phyloP scores from a whole-genome alignment of 23 tunicate genomes.

The Oikopleura dioica region DNA sequence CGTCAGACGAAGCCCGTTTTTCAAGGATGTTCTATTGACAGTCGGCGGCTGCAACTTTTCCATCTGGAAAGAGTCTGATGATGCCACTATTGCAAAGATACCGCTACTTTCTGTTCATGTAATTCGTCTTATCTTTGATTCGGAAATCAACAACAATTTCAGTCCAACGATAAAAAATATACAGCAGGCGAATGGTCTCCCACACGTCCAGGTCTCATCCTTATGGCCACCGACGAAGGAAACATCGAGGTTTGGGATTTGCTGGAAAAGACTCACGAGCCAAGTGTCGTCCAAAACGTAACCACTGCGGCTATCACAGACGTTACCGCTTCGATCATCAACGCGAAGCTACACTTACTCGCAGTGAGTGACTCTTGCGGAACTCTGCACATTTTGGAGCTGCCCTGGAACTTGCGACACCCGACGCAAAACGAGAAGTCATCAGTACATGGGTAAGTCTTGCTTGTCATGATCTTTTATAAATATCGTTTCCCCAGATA shows the following conservation, averaged over 20 bases:
- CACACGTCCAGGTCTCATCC: conserved; percentile 62
- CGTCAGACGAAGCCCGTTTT: conserved; percentile 51
- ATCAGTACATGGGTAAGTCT: neutral
- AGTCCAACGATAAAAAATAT: conserved; percentile 25
- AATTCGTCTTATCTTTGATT: too few relatives aligned
- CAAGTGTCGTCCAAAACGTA: conserved; percentile 61
- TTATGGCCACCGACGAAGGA: conserved; percentile 67
- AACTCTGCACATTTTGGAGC: conserved; percentile 82
- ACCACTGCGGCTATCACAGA: conserved; percentile 79
- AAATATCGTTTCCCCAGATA: neutral
- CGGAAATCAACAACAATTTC: too few relatives aligned
- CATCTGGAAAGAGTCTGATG: conserved; percentile 40
- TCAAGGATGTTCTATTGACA: conserved; percentile 39
- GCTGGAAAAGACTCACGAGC: conserved; percentile 83
- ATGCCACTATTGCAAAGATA: neutral
- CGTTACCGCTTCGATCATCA: conserved; percentile 45
- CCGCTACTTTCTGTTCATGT: neutral
- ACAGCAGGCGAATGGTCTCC: conserved; percentile 86
- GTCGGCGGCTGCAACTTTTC: conserved; percentile 88
- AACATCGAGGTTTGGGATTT: conserved; percentile 96
- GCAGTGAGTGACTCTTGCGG: conserved; percentile 74
- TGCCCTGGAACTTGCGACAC: conserved; percentile 68
- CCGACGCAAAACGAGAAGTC: conserved; percentile 49
- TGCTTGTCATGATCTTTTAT: neutral
- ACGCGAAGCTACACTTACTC: conserved; percentile 60